A percentile compares a stretch with the other conserved stretches of the same genome.
phyloP scores from a whole-genome alignment of 2,797 vertebrate species.

The Trachops cirrhosus region DNA sequence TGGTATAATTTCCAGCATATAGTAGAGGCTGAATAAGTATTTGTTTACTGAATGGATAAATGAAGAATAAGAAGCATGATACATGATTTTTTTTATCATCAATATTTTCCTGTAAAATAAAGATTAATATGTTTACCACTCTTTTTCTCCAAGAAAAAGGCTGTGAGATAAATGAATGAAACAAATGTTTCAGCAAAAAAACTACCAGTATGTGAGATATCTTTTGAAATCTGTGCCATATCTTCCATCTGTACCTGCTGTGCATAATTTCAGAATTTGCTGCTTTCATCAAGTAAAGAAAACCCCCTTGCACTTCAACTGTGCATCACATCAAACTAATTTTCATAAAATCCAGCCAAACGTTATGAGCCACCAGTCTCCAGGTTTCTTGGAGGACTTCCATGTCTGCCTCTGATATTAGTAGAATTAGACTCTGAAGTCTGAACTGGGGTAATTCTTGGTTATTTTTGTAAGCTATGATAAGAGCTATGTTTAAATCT shows the following conservation, averaged over 20 bases:
- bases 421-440: neutral
- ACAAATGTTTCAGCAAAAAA: conserved; percentile 57
- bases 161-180: conserved; percentile 45
- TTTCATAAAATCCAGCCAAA: conserved; percentile 66
- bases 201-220: neutral
- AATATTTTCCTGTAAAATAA: neutral
- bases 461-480: neutral
- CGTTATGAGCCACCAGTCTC: neutral
- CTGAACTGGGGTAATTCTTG: neutral
- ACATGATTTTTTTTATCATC: neutral
- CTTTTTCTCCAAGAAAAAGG: neutral
- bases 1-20: neutral
- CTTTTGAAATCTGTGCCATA: conserved; percentile 51
- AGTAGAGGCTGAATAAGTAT: neutral
- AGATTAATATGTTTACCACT: neutral
- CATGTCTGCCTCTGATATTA: neutral
- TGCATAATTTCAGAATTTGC: conserved; percentile 71
- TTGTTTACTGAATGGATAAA: neutral
- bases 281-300: conserved; percentile 67
- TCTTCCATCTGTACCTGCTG: conserved; percentile 63
- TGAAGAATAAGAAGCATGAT: neutral
- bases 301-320: conserved; percentile 68
- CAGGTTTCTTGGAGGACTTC: neutral
- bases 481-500: conserved; percentile 8
- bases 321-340: conserved; percentile 58